Evolutionary conservation across 1,140 invertebrate species (phyloP).

Genomic region (Arion vulgaris): DNA sequence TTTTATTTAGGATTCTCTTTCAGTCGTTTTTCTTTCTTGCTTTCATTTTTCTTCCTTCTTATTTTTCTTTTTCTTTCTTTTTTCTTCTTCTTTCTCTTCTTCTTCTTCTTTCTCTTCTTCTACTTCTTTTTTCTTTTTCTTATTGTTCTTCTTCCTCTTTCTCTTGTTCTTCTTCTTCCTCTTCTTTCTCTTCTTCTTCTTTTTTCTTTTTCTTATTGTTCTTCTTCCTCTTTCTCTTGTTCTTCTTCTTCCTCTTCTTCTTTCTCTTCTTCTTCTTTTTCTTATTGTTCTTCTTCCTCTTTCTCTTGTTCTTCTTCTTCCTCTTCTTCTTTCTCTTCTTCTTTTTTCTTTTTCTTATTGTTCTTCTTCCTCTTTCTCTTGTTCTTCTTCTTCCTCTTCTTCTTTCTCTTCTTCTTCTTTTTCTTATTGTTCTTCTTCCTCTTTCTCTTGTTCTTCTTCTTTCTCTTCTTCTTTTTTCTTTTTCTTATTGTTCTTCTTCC

Average conservation of each 20-base stretch:
- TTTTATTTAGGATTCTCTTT: too few relatives aligned
- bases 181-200: neutral
- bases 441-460: neutral
- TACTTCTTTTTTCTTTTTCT: neutral
- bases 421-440: neutral
- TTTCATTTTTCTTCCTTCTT: too few relatives aligned
- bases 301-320: conserved; percentile 1
- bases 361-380: neutral
- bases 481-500: neutral
- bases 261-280: neutral
- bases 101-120: neutral
- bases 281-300: neutral
- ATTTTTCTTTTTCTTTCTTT: too few relatives aligned
- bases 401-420: neutral
- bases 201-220: neutral
- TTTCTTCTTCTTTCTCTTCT: too few relatives aligned
- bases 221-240: neutral
- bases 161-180: neutral
- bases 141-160: neutral
- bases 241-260: neutral
- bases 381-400: neutral
- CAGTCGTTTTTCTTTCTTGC: too few relatives aligned
- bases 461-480: neutral
- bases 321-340: neutral
- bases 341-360: neutral